Percentiles rank a stretch among this genome's conserved stretches.
Conservation (phyloP, 2,797 vertebrate species). For the Oryzias dopingdopingensis region DNA sequence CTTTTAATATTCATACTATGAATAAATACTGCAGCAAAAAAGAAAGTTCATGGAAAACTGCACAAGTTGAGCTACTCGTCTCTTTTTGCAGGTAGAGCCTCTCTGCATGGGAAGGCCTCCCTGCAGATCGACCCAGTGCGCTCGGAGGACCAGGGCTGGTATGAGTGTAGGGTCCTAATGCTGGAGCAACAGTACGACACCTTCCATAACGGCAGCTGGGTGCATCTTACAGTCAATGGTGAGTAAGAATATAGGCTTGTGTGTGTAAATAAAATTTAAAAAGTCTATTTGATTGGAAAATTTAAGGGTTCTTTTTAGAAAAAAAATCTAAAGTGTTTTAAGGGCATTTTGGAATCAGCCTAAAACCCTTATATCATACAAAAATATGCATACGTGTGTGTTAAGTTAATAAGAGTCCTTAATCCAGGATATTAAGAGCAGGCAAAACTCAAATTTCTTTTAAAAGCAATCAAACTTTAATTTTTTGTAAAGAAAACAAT, state of each 20-base stretch:
- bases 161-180: conserved; percentile 98
- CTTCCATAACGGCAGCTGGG: conserved; percentile 99
- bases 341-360: no score
- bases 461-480: no score
- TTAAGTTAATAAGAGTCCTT: no score
- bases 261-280: neutral
- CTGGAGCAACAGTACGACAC: conserved; percentile 98
- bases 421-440: no score
- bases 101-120: conserved; percentile 95
- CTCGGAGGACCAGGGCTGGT: conserved; percentile 99
- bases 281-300: neutral
- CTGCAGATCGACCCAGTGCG: conserved; percentile 94
- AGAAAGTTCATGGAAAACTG: neutral
- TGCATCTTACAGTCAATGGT: conserved; percentile 98
- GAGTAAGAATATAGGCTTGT: conserved; percentile 55
- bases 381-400: no score
- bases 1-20: no score
- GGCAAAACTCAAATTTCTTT: no score
- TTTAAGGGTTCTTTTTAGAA: neutral
- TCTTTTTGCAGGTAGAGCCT: conserved; percentile 84
- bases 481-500: no score
- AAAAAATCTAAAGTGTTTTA: neutral
- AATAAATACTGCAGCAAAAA: no score
- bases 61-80: neutral
- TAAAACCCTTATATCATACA: no score